These are phyloP conservation scores for Didymodactylos carnosus DNA, from an alignment of 2,888 invertebrate species.

Conservation along the genomic window DNA sequence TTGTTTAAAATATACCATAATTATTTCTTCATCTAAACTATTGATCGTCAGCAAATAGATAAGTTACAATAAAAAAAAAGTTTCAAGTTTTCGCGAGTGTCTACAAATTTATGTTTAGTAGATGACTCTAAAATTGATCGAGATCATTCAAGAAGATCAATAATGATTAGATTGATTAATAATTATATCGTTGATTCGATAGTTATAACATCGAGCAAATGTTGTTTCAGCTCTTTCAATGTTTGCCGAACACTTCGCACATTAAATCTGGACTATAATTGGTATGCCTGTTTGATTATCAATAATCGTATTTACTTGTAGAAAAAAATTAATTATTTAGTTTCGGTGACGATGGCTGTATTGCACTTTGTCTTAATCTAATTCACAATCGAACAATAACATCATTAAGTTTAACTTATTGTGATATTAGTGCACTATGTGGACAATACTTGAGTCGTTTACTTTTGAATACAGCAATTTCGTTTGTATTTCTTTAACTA, in stretches of 20 bases:
- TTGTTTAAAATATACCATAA: neutral
- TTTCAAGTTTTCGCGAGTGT: too few relatives aligned
- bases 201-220: too few relatives aligned
- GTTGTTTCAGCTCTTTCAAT: conserved; percentile 19
- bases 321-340: conserved; percentile 17
- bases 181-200: too few relatives aligned
- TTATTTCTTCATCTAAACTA: neutral
- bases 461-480: conserved; percentile 25
- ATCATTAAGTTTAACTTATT: conserved; percentile 29
- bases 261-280: conserved; percentile 30
- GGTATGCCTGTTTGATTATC: conserved; percentile 21
- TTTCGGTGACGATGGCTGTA: conserved; percentile 31
- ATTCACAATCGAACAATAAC: conserved; percentile 22
- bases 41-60: too few relatives aligned
- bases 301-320: neutral
- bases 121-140: too few relatives aligned
- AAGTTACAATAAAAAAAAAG: too few relatives aligned
- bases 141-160: too few relatives aligned
- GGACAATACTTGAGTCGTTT: conserved; percentile 25
- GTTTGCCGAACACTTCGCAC: conserved; percentile 22
- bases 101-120: too few relatives aligned
- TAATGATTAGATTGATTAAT: too few relatives aligned
- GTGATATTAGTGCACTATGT: conserved; percentile 25
- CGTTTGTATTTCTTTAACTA: conserved; percentile 18
- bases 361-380: conserved; percentile 25